These are phyloP conservation scores for Iselma pallidipennis DNA, from an alignment of 2,888 invertebrate species.

Conservation along the genomic window DNA sequence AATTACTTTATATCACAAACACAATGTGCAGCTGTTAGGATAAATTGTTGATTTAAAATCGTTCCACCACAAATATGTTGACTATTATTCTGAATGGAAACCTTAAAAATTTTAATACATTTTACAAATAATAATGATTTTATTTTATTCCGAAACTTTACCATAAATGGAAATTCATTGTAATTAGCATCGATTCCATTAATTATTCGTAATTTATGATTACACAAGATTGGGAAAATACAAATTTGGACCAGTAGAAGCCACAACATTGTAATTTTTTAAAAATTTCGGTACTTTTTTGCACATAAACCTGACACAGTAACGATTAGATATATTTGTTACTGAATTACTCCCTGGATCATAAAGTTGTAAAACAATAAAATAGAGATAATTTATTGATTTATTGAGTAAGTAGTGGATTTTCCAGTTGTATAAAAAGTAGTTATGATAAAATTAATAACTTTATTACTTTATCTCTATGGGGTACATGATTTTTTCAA, in stretches of 20 bases:
- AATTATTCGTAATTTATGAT: not conserved
- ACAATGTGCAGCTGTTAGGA: constrained; percentile 11
- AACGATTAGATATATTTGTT: too few relatives aligned
- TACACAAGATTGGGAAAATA: not conserved
- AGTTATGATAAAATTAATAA: too few relatives aligned
- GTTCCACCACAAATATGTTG: constrained; percentile 9
- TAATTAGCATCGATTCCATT: not conserved
- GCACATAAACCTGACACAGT: too few relatives aligned
- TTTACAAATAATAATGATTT: not conserved
- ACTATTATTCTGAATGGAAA: constrained; percentile 5
- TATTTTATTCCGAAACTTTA: not conserved
- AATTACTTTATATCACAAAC: constrained; percentile 6
- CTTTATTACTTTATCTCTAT: too few relatives aligned
- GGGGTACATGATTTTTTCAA: too few relatives aligned
- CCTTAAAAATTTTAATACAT: not conserved
- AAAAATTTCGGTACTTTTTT: too few relatives aligned
- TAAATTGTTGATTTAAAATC: constrained; percentile 4
- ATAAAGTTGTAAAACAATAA: not conserved
- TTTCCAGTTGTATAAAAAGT: not conserved
- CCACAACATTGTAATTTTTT: too few relatives aligned
- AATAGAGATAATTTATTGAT: not conserved
- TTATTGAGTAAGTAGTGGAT: not conserved
- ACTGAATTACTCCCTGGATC: too few relatives aligned
- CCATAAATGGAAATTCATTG: constrained; percentile 8
- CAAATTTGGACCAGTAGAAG: not conserved